Percentiles rank a stretch among this genome's conserved stretches.
Conservation (phyloP, 2,113 vertebrate species). For the Pituophis catenifer region DNA sequence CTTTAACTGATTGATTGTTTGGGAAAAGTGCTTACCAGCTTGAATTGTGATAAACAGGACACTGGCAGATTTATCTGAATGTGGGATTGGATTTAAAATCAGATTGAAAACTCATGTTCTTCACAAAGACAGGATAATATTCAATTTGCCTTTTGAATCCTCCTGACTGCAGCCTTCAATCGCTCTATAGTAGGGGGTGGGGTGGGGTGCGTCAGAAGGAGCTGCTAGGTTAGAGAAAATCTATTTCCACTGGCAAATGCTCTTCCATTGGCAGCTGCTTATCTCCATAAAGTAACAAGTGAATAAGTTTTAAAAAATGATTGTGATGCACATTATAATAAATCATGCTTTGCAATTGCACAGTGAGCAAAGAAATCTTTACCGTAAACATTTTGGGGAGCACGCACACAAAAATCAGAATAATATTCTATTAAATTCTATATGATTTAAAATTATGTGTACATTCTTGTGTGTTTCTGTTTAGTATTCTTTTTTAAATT, state of each 20-base stretch:
- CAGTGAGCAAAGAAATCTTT: neutral
- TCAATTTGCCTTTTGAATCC: neutral
- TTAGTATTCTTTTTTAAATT: conserved; percentile 59
- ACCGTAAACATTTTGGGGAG: neutral
- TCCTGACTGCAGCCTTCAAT: neutral
- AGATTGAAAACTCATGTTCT: neutral
- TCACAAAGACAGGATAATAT: neutral
- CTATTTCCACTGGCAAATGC: neutral
- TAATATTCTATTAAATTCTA: conserved; percentile 1
- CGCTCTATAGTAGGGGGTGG: neutral
- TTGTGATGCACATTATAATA: neutral
- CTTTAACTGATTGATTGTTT: neutral
- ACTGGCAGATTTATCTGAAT: neutral
- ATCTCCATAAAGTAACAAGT: neutral
- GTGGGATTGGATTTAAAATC: neutral
- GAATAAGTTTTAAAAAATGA: neutral
- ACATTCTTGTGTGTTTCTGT: conserved; percentile 52
- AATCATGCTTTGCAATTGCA: neutral
- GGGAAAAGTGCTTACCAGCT: neutral
- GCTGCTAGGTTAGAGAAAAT: neutral
- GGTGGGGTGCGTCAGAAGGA: neutral
- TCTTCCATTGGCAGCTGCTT: neutral
- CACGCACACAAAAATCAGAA: neutral
- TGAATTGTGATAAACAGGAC: neutral
- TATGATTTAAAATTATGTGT: conserved; percentile 36